Percentiles rank a stretch among this genome's conserved stretches.
Evolutionary conservation across 2,888 invertebrate species (phyloP).

Genomic region (Anoplius nigerrimus): DNA sequence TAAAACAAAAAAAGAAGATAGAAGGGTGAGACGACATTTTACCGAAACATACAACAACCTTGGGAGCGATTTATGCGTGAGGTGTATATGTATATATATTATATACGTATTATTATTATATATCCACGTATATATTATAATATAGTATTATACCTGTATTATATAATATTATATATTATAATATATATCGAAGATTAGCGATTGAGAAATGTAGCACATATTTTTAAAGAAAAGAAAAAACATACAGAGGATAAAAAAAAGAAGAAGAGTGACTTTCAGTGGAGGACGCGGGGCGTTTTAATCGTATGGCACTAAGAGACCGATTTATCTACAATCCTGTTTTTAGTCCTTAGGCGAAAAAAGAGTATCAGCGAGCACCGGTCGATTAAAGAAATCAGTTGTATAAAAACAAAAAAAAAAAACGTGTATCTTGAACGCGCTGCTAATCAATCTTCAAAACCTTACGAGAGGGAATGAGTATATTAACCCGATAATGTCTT

Average conservation of each 20-base stretch:
- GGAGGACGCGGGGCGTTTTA: conserved; percentile 32
- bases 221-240: conserved; percentile 50
- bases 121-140: background rate
- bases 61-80: conserved; percentile 35
- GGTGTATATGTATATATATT: conserved; percentile 48
- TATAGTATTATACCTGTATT: background rate
- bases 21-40: conserved; percentile 13
- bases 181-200: conserved; percentile 42
- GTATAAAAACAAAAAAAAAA: conserved; percentile 41
- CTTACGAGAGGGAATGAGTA: conserved; percentile 42
- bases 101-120: conserved; percentile 31
- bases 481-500: conserved; percentile 47
- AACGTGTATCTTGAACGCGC: conserved; percentile 48
- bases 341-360: conserved; percentile 44
- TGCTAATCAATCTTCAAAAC: conserved; percentile 48
- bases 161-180: background rate
- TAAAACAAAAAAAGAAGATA: conserved; percentile 9
- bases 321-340: conserved; percentile 31
- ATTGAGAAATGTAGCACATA: conserved; percentile 55
- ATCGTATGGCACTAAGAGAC: conserved; percentile 51
- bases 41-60: conserved; percentile 37
- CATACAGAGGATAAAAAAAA: conserved; percentile 32
- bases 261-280: conserved; percentile 15
- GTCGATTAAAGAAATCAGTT: conserved; percentile 32
- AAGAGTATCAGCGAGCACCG: conserved; percentile 46